Conservation (phyloP, 2,888 invertebrate species). For the Meloe dianella region DNA sequence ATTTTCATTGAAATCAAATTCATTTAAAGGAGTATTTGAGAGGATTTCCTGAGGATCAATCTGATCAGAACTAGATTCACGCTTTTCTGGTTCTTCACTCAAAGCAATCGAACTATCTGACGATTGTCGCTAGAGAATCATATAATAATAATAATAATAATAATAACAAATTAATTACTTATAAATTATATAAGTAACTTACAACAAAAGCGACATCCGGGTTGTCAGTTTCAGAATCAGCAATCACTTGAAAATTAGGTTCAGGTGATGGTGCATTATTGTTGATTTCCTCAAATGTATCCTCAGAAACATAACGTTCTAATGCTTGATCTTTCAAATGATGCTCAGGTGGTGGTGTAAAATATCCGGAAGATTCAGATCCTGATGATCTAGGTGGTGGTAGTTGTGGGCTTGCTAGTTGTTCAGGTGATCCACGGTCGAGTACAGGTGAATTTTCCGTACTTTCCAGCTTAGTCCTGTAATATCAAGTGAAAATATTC, state of each 20-base stretch:
- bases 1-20: constrained; percentile 32
- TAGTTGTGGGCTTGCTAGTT: constrained; percentile 22
- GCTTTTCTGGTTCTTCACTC: constrained; percentile 22
- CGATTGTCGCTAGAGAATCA: constrained; percentile 19
- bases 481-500: constrained; percentile 8
- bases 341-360: constrained; percentile 56
- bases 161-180: too few species aligned
- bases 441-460: constrained; percentile 34
- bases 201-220: constrained; percentile 15
- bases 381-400: constrained; percentile 51
- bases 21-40: constrained; percentile 31
- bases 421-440: constrained; percentile 35
- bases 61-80: constrained; percentile 20
- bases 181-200: neutral
- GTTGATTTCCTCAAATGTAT: constrained; percentile 25
- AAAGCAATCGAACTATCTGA: constrained; percentile 30
- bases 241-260: constrained; percentile 25
- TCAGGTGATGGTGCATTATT: constrained; percentile 18
- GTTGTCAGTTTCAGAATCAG: constrained; percentile 27
- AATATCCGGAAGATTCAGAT: constrained; percentile 58
- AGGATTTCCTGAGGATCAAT: constrained; percentile 20
- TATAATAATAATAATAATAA: neutral
- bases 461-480: constrained; percentile 27
- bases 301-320: constrained; percentile 19
- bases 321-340: constrained; percentile 25